Base-by-base conservation (phyloP, 2,888 invertebrate genomes). In the Masnerella sp. region DNA sequence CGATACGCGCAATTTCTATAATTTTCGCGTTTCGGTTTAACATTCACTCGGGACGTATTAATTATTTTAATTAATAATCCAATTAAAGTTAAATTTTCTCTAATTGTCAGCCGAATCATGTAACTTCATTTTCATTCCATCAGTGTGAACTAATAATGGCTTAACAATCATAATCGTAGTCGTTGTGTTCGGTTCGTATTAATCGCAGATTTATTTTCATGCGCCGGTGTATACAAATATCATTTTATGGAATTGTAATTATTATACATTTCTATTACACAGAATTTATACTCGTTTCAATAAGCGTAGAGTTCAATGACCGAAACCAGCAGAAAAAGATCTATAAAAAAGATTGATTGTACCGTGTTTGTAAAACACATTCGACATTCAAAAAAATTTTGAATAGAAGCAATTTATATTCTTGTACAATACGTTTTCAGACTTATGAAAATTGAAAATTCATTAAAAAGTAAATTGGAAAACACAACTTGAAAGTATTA, bases 61-160 rank as follows among this genome's bases (percentile, higher is more conserved):
- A 49, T 49, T 20, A 49, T 34, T 49, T 34, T 32, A 49, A 49
- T 49, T 11, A 49, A 51, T 34, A 34, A 51, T 51, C 34, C 51
- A 51, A 51, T 51, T 51, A 51, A 34, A 20, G 15, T 51, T 51
- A 20, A 51, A 51, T 20, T 25, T 14, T 2, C 3, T 36, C 11
- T 43, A 25, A 43, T 43, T 43, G 22, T 43, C 43, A 43, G 9
- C 12, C 14, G 25, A 43, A 22, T 25, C 25, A n/a, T 20, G 8
- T 30, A 51, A 14, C 51, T 20, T 51, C 51, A 14, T 22, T 51
- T 51, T 36, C 34, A 51, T 51, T 36, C 12, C 36, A 51, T 14
- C 51, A 51, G 34, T 11, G 51, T 12, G 5, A 36, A 51, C 12
- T 34, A 51, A 20, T 34, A 51, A 34, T 20, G 20, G 34, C 34